Percentiles rank a stretch among this genome's conserved stretches.
These are phyloP conservation scores for Mythimna pallens DNA, from an alignment of 2,888 invertebrate species.

Conservation along the genomic window DNA sequence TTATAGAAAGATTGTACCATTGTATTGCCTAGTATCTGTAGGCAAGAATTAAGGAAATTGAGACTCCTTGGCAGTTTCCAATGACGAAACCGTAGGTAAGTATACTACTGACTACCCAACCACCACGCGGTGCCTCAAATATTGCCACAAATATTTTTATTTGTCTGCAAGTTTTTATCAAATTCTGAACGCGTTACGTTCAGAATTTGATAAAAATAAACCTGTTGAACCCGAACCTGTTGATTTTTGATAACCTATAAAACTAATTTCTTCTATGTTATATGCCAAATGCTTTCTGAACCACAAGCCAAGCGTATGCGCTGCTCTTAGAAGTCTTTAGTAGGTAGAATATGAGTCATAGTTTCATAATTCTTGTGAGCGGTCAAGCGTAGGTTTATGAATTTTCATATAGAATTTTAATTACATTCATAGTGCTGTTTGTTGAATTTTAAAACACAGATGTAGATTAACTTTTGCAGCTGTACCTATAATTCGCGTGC, in stretches of 20 bases:
- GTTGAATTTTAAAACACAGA: conserved; percentile 3
- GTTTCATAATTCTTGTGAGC: conserved; percentile 22
- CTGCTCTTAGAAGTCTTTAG: conserved; percentile 6
- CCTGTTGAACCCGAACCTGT: too few relatives aligned
- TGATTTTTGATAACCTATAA: background rate
- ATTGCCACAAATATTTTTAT: background rate
- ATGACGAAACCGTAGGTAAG: too few relatives aligned
- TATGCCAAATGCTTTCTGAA: background rate
- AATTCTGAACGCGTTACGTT: too few relatives aligned
- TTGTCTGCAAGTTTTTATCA: background rate
- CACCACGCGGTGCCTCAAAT: background rate
- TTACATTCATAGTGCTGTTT: conserved; percentile 14
- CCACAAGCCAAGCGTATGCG: background rate
- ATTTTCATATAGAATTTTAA: conserved; percentile 2
- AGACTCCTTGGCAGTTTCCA: background rate
- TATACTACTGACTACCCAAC: too few relatives aligned
- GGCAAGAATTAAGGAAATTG: background rate
- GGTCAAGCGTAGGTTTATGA: conserved; percentile 34
- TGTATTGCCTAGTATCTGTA: too few relatives aligned
- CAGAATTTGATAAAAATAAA: too few relatives aligned
- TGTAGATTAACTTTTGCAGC: background rate
- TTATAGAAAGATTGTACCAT: too few relatives aligned
- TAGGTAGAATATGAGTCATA: conserved; percentile 20
- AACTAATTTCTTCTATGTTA: background rate
- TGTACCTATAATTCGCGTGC: background rate